Percentiles rank a stretch among this genome's conserved stretches.
Conservation (phyloP, 2,888 invertebrate species). For the Eulithis testata region DNA sequence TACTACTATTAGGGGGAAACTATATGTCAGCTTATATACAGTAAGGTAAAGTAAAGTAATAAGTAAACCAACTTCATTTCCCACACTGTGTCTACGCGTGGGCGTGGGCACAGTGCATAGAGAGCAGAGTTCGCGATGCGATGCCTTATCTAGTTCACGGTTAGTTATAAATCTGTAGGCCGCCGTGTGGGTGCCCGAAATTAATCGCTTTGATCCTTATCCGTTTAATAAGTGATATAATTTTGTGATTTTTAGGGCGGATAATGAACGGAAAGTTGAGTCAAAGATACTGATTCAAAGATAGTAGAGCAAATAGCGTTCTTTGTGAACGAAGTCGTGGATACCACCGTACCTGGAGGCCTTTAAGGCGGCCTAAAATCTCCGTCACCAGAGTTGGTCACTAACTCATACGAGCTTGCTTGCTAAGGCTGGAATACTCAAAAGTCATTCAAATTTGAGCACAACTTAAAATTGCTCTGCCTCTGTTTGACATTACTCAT, state of each 20-base stretch:
- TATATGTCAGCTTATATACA: no score
- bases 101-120: conserved; percentile 55
- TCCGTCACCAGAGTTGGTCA: no score
- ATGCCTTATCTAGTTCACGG: conserved; percentile 58
- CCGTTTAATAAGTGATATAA: conserved; percentile 29
- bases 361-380: no score
- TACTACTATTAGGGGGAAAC: no score
- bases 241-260: conserved; percentile 19
- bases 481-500: no score
- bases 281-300: background rate
- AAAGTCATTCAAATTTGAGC: no score
- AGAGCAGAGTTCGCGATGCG: conserved; percentile 52
- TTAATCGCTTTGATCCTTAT: conserved; percentile 40
- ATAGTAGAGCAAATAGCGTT: background rate
- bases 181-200: conserved; percentile 43
- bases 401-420: no score
- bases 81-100: conserved; percentile 47
- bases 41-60: no score
- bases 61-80: conserved; percentile 2
- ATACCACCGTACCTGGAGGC: no score
- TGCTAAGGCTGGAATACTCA: no score
- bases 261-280: background rate
- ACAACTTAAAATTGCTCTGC: no score
- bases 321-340: no score
- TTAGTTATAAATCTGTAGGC: conserved; percentile 47